These are phyloP conservation scores for Tragopan temminckii DNA, from an alignment of 2,797 vertebrate species.

Conservation along the genomic window DNA sequence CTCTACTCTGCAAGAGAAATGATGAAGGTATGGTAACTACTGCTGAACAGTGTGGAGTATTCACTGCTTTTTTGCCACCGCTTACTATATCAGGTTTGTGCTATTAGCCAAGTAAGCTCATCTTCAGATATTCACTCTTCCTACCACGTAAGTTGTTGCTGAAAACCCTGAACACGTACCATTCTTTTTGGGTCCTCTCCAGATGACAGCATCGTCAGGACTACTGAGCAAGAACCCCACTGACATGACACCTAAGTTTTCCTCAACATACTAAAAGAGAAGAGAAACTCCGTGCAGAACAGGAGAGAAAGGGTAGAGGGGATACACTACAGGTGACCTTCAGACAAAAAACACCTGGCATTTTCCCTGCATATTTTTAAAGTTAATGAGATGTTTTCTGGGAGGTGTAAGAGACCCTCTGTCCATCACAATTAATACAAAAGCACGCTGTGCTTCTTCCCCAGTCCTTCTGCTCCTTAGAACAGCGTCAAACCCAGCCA, in stretches of 20 bases:
- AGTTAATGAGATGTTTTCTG: neutral
- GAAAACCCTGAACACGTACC: slow-evolving; percentile 78
- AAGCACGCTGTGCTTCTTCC: neutral
- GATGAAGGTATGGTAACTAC: neutral
- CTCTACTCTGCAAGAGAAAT: neutral
- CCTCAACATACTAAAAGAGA: slow-evolving; percentile 90
- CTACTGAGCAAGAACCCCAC: slow-evolving; percentile 95
- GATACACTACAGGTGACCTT: neutral
- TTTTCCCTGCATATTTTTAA: neutral
- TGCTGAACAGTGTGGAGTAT: neutral
- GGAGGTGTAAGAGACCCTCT: neutral
- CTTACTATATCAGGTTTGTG: neutral
- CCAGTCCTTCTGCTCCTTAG: rapidly evolving
- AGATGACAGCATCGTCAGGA: slow-evolving; percentile 96
- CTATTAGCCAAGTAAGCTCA: neutral
- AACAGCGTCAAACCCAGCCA: neutral
- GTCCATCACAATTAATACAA: rapidly evolving
- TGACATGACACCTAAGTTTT: slow-evolving; percentile 96
- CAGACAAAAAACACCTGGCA: neutral
- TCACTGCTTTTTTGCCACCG: neutral
- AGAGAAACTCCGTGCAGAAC: neutral
- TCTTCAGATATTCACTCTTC: neutral
- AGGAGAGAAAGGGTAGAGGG: neutral
- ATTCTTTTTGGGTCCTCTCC: slow-evolving; percentile 98
- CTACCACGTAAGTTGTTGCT: neutral